Conservation (phyloP, 2,888 invertebrate genomes). For the Tetragonisca angustula region DNA sequence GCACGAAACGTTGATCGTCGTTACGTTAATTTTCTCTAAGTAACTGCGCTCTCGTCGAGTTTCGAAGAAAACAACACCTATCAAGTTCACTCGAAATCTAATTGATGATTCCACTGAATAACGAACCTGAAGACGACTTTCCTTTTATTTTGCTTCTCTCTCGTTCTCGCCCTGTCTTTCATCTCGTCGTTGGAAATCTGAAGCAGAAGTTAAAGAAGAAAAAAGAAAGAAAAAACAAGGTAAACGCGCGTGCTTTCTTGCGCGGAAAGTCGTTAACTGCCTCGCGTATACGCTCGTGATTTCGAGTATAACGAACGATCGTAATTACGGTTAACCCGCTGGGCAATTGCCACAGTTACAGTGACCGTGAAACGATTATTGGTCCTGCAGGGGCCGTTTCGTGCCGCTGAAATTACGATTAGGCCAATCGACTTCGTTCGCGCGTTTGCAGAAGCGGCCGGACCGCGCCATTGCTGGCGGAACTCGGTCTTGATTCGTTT, state of each 20-base stretch:
- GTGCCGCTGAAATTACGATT: conserved; percentile 70
- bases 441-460: conserved; percentile 39
- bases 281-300: conserved; percentile 21
- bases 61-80: no score
- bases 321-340: conserved; percentile 68
- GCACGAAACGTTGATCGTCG: no score
- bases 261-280: conserved; percentile 31
- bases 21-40: no score
- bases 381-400: conserved; percentile 66
- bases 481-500: conserved; percentile 54
- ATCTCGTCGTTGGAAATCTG: not conserved
- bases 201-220: not conserved
- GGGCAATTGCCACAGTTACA: conserved; percentile 70
- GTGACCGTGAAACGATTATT: conserved; percentile 73
- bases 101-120: not conserved
- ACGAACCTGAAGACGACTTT: not conserved
- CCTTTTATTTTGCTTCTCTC: no score
- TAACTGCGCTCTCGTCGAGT: no score
- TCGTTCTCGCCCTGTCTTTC: not conserved
- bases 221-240: not conserved
- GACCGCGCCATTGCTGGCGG: conserved; percentile 16
- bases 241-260: conserved; percentile 22
- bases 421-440: conserved; percentile 65
- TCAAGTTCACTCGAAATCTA: not conserved
- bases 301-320: conserved; percentile 64